Percentiles rank a stretch among this genome's conserved stretches.
phyloP scores from a whole-genome alignment of 2,888 invertebrate genomes.

The Dascillus cervinus region DNA sequence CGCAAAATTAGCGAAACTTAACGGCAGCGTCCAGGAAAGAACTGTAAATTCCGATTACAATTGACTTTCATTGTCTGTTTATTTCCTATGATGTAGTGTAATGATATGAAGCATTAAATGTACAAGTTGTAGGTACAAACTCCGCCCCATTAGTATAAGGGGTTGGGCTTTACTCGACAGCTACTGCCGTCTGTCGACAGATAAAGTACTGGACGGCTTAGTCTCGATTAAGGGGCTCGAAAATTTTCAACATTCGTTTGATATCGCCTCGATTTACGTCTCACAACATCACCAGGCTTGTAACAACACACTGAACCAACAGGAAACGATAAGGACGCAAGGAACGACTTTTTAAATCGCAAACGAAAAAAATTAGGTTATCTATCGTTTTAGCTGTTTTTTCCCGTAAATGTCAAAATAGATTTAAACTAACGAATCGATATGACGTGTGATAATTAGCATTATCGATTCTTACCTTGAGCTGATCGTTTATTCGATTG shows the following conservation, averaged over 20 bases:
- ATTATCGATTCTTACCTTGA: not conserved
- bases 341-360: no score
- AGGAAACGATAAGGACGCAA: no score
- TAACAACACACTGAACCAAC: no score
- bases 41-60: constrained; percentile 23
- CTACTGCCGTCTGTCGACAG: constrained; percentile 34
- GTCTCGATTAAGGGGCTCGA: constrained; percentile 27
- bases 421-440: no score
- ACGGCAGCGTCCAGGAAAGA: no score
- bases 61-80: constrained; percentile 24
- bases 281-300: not conserved
- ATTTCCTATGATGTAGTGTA: constrained; percentile 28
- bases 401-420: no score
- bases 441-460: no score
- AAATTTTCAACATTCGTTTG: no score
- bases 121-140: constrained; percentile 31
- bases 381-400: constrained; percentile 1
- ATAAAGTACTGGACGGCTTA: constrained; percentile 23
- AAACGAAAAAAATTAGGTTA: constrained; percentile 10
- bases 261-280: constrained; percentile 2
- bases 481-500: not conserved
- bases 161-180: constrained; percentile 34
- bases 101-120: constrained; percentile 33
- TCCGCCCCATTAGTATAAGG: constrained; percentile 34
- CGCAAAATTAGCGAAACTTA: no score